A percentile compares a stretch with the other conserved stretches of the same genome.
Conservation (phyloP, 2,888 invertebrate genomes). For the Tethea ocularis region DNA sequence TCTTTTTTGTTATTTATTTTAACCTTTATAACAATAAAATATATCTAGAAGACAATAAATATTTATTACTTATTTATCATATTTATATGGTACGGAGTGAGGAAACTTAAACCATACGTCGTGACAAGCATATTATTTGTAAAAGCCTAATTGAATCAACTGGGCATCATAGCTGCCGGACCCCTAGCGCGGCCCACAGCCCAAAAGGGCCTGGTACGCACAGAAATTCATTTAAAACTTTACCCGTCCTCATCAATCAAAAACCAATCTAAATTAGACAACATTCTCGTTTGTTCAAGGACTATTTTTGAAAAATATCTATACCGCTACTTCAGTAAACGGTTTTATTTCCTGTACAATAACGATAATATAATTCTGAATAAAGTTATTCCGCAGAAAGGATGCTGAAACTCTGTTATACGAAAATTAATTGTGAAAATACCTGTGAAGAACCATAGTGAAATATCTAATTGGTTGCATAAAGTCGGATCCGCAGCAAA, state of each 20-base stretch:
- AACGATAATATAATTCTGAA: too few species aligned
- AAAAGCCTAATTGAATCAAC: slow-evolving; percentile 46
- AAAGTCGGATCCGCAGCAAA: not conserved
- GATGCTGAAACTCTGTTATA: slow-evolving; percentile 15
- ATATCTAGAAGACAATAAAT: too few species aligned
- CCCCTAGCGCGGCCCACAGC: slow-evolving; percentile 20
- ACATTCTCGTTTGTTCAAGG: slow-evolving; percentile 52
- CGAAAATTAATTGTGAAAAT: slow-evolving; percentile 45
- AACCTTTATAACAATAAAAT: too few species aligned
- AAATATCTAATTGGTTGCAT: slow-evolving; percentile 32
- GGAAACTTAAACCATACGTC: too few species aligned
- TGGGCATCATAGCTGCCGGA: slow-evolving; percentile 15
- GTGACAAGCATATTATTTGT: slow-evolving; percentile 43
- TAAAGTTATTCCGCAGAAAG: slow-evolving; percentile 20
- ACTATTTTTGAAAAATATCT: slow-evolving; percentile 43
- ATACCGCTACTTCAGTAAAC: not conserved
- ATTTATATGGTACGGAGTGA: too few species aligned
- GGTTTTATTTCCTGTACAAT: slow-evolving; percentile 11
- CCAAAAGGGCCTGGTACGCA: slow-evolving; percentile 25
- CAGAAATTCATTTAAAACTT: slow-evolving; percentile 71
- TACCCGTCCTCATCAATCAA: slow-evolving; percentile 71
- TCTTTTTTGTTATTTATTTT: too few species aligned
- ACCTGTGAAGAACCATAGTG: slow-evolving; percentile 23
- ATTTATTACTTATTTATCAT: too few species aligned
- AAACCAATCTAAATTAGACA: slow-evolving; percentile 75